Percentiles rank a stretch among this genome's conserved stretches.
Evolutionary conservation across 53 echinoderm and acorn worm species (phyloP).

Genomic region (Arbacia lixula): DNA sequence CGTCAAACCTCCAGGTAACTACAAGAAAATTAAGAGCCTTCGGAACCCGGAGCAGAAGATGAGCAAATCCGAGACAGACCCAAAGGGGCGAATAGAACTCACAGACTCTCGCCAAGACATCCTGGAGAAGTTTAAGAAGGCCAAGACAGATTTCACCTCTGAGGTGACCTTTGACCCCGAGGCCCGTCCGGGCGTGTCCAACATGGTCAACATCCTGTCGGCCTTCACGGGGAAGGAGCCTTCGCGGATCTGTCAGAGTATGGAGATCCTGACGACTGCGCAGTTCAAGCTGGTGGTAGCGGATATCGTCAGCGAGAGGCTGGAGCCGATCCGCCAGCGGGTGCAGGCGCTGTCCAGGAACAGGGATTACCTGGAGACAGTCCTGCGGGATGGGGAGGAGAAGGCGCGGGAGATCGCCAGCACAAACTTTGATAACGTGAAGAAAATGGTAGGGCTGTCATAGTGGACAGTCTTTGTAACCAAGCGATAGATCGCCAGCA

Average conservation of each 20-base stretch:
- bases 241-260: slow-evolving; percentile 60
- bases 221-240: slow-evolving; percentile 65
- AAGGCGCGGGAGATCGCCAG: slow-evolving; percentile 77
- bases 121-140: slow-evolving; percentile 81
- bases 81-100: slow-evolving; percentile 81
- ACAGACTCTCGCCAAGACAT: slow-evolving; percentile 81
- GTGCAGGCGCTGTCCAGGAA: slow-evolving; percentile 59
- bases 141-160: slow-evolving; percentile 90
- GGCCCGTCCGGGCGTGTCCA: slow-evolving; percentile 86
- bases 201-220: slow-evolving; percentile 80
- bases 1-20: slow-evolving; percentile 69
- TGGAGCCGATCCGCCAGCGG: slow-evolving; percentile 78
- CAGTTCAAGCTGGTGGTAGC: slow-evolving; percentile 89
- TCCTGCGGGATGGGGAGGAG: slow-evolving; percentile 66
- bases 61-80: slow-evolving; percentile 91
- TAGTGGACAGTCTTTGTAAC: too few species aligned
- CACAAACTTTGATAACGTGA: slow-evolving; percentile 75
- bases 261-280: slow-evolving; percentile 69
- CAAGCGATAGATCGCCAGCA: slow-evolving; percentile 64
- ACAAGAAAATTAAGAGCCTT: slow-evolving; percentile 82
- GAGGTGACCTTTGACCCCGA: slow-evolving; percentile 93
- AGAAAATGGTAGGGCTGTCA: slow-evolving; percentile 75
- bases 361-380: slow-evolving; percentile 58
- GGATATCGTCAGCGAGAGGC: slow-evolving; percentile 68
- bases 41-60: slow-evolving; percentile 86